Percentiles rank a stretch among this genome's conserved stretches.
Evolutionary conservation across 2,113 vertebrate species (phyloP).

Genomic region (Reinhardtius hippoglossoides): DNA sequence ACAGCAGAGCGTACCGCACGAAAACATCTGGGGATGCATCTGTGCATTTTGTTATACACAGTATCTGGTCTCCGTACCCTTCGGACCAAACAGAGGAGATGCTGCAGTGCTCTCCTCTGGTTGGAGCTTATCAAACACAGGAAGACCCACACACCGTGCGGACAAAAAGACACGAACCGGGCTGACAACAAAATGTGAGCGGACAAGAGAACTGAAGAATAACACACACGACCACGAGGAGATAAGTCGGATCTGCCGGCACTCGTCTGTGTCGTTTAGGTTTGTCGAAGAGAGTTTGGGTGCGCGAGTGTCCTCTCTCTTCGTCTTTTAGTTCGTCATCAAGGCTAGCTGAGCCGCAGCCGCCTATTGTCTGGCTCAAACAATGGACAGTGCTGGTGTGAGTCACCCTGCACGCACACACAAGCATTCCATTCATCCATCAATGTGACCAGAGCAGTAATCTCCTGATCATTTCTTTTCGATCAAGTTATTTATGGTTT

Average conservation of each 20-base stretch:
- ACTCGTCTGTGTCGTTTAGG: not conserved
- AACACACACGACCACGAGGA: conserved; percentile 13
- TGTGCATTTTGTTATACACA: conserved; percentile 55
- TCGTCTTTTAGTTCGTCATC: conserved; percentile 53
- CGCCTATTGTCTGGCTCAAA: conserved; percentile 59
- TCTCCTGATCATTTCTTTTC: too few species aligned
- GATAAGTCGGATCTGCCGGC: not conserved
- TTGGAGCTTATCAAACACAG: conserved; percentile 44
- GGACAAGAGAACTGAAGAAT: conserved; percentile 25
- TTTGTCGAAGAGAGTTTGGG: conserved; percentile 28
- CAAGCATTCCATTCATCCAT: conserved; percentile 39
- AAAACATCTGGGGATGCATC: conserved; percentile 69
- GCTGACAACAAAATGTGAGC: conserved; percentile 35
- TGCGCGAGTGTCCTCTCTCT: conserved; percentile 30
- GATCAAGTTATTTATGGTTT: too few species aligned
- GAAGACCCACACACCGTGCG: not conserved
- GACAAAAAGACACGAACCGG: not conserved
- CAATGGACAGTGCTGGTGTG: conserved; percentile 32
- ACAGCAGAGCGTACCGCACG: conserved; percentile 56
- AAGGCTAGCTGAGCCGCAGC: conserved; percentile 45
- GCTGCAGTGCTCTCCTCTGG: conserved; percentile 24
- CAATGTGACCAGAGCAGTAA: not conserved
- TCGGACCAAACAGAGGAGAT: conserved; percentile 45
- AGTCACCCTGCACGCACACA: conserved; percentile 32
- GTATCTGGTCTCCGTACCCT: conserved; percentile 56